Evolutionary conservation across 2,888 invertebrate genomes (phyloP), one percentile per base, ranked within the genome.

Genomic region (Sceliomorpha sp.): DNA sequence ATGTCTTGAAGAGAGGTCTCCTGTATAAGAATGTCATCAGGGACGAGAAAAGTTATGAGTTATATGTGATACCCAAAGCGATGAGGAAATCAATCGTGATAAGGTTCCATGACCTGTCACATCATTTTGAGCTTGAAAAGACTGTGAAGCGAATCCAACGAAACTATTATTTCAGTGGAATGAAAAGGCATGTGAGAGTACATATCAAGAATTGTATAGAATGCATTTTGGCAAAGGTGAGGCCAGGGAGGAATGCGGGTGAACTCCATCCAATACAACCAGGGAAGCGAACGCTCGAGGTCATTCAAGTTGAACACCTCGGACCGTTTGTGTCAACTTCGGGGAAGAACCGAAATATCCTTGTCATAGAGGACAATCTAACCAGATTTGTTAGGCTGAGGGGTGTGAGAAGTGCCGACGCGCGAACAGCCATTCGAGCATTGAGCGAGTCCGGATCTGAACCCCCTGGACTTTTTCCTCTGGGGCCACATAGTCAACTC

Each of bases 181-280:
- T 62, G 44, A 20, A 24, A 14, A 15, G 29, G 7, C 59, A 67
- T 24, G 40, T 74, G 0, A 20, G 56, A 27, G 9, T 37, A 2
- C 74, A 77, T 39, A 70, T 79, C 7, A 6, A 26, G 1, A 40
- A 56, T 6, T 80, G 78, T 55, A 10, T 78, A 1, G 66, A 74
- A 13, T 79, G 60, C 13, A 60, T 67, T 2, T 10, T 60, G 2
- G 47, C 31, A 1, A 67, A 67, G 37, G 12, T 0, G 9, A 58
- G 56, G 50, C 34, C 53, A 1, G 75, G 74, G n/a, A 36, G 40
- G 5, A 13, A 62, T 6, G 59, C 31, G 4, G 75, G 77, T 3
- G 58, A 68, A 8, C 32, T 80, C 1, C 74, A 80, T 27, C 78
- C 78, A 12, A 72, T 76, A 10, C 44, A 48, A 1, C 64, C 67